A percentile compares a stretch with the other conserved stretches of the same genome.
Conservation (phyloP, 30 jellyfish, hydroid and myxozoan species). For the Cassiopea xamachana region DNA sequence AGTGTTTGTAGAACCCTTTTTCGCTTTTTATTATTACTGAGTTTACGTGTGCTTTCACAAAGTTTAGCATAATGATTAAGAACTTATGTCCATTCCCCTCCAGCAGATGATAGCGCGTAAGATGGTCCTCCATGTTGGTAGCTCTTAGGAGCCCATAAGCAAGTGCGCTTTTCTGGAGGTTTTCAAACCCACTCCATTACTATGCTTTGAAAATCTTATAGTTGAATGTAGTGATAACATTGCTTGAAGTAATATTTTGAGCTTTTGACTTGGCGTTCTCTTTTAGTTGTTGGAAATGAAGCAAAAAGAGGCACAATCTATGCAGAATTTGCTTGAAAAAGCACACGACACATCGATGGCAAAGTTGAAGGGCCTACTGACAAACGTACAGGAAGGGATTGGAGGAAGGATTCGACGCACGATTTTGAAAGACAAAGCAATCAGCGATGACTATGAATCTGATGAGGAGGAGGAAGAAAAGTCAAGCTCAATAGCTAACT, state of each 20-base stretch:
- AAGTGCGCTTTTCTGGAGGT: no score
- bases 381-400: conserved; percentile 28
- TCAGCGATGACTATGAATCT: background rate
- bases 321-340: background rate
- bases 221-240: background rate
- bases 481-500: background rate
- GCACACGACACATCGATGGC: conserved; percentile 4
- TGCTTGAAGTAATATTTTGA: background rate
- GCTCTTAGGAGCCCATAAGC: background rate
- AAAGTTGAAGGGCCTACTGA: background rate
- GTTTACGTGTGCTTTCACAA: no score
- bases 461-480: conserved; percentile 1
- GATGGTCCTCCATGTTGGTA: no score
- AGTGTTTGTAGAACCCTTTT: no score
- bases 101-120: no score
- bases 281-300: background rate
- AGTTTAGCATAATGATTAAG: no score
- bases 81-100: no score
- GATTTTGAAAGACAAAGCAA: background rate
- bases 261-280: background rate
- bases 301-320: background rate
- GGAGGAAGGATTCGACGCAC: conserved; percentile 11
- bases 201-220: no score
- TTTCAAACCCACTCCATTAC: no score
- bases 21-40: no score